These are phyloP conservation scores for Armadillidium nasatum DNA, from an alignment of 1,140 invertebrate species.

Conservation along the genomic window DNA sequence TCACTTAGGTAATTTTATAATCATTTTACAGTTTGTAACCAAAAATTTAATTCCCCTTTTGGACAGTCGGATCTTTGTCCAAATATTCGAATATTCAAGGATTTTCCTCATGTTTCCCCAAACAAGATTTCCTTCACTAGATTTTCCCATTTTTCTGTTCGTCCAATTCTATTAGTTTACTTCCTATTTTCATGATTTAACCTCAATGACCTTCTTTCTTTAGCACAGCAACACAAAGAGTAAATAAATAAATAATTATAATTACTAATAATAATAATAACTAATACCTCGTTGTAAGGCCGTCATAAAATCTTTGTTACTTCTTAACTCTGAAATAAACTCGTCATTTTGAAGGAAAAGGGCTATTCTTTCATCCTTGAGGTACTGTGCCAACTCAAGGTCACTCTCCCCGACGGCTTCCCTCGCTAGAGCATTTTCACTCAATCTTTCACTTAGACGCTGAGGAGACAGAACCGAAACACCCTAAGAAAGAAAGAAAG, in stretches of 20 bases:
- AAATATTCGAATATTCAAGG: too few species aligned
- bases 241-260: too few species aligned
- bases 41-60: too few species aligned
- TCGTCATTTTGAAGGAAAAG: constrained; percentile 87
- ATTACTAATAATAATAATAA: constrained; percentile 1
- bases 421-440: constrained; percentile 41
- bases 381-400: constrained; percentile 56
- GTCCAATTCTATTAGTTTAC: too few species aligned
- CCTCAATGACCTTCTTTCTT: not conserved
- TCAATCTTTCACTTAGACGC: constrained; percentile 40
- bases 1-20: too few species aligned
- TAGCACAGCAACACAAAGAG: not conserved
- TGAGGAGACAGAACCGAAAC: constrained; percentile 41
- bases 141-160: too few species aligned
- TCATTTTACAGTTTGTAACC: too few species aligned
- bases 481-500: constrained; percentile 31
- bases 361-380: constrained; percentile 76
- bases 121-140: too few species aligned
- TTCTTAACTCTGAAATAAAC: constrained; percentile 79
- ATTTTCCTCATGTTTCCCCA: too few species aligned
- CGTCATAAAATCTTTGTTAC: constrained; percentile 83
- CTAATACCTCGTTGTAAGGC: constrained; percentile 63
- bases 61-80: too few species aligned
- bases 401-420: constrained; percentile 48
- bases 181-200: not conserved